These are phyloP conservation scores for Operophtera brumata DNA, from an alignment of 2,888 invertebrate species.

Conservation along the genomic window DNA sequence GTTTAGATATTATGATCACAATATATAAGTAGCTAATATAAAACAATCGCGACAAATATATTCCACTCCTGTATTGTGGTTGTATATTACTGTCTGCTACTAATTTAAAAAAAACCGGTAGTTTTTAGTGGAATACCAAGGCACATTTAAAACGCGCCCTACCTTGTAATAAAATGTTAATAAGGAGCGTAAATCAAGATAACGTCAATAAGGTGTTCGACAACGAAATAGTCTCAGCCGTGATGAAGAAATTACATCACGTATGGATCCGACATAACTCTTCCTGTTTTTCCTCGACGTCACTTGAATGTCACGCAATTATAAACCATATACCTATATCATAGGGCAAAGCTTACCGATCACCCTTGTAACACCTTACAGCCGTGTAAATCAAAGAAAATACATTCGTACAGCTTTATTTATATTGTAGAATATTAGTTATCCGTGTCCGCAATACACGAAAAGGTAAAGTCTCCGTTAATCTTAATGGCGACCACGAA, in stretches of 20 bases:
- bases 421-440: slow-evolving; percentile 24
- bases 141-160: slow-evolving; percentile 17
- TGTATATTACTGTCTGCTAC: too few relatives aligned
- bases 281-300: slow-evolving; percentile 41
- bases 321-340: slow-evolving; percentile 30
- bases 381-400: slow-evolving; percentile 28
- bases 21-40: neutral
- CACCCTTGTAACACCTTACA: slow-evolving; percentile 16
- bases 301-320: slow-evolving; percentile 24
- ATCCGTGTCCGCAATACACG: slow-evolving; percentile 18
- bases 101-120: neutral
- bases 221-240: slow-evolving; percentile 63
- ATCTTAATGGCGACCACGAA: slow-evolving; percentile 22
- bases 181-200: slow-evolving; percentile 77
- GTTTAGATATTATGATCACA: neutral
- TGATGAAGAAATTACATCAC: slow-evolving; percentile 65
- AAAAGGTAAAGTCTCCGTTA: slow-evolving; percentile 18
- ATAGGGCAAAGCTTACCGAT: slow-evolving; percentile 16
- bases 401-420: slow-evolving; percentile 31
- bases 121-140: slow-evolving; percentile 12
- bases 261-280: slow-evolving; percentile 58
- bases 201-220: slow-evolving; percentile 71
- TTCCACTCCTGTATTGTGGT: too few relatives aligned
- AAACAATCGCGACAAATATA: too few relatives aligned
- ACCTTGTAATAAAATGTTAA: slow-evolving; percentile 74